Evolutionary conservation across 2,113 vertebrate genomes (phyloP).

Genomic region (Camelus dromedarius): DNA sequence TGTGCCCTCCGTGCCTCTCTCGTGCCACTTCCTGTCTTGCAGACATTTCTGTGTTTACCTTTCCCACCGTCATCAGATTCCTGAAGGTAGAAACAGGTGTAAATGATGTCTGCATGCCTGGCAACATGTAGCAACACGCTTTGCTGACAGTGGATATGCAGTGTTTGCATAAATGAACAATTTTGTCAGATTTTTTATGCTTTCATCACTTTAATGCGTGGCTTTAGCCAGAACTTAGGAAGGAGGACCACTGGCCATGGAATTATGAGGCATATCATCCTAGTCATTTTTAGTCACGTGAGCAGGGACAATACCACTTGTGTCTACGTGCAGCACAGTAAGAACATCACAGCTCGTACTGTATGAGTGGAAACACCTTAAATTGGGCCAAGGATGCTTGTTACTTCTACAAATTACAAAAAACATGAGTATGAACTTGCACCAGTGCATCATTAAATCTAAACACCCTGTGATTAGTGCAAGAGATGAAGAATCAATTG

Average conservation of each 20-base stretch:
- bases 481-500: conserved; percentile 10
- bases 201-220: neutral
- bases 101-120: neutral
- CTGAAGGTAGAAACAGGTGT: neutral
- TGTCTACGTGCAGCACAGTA: neutral
- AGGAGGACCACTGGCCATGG: neutral
- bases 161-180: neutral
- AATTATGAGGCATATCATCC: neutral
- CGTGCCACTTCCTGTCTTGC: neutral
- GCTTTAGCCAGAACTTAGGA: neutral
- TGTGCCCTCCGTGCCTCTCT: neutral
- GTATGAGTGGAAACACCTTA: neutral
- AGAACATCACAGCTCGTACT: neutral
- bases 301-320: neutral
- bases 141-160: neutral
- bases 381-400: neutral
- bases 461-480: neutral
- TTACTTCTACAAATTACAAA: conserved; percentile 23
- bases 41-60: neutral
- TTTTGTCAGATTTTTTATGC: neutral
- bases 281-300: neutral
- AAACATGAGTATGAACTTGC: neutral
- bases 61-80: neutral
- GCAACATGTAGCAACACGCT: neutral
- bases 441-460: neutral